Conservation (phyloP, 2,797 vertebrate species). For the Oceanodroma leucorhoa region DNA sequence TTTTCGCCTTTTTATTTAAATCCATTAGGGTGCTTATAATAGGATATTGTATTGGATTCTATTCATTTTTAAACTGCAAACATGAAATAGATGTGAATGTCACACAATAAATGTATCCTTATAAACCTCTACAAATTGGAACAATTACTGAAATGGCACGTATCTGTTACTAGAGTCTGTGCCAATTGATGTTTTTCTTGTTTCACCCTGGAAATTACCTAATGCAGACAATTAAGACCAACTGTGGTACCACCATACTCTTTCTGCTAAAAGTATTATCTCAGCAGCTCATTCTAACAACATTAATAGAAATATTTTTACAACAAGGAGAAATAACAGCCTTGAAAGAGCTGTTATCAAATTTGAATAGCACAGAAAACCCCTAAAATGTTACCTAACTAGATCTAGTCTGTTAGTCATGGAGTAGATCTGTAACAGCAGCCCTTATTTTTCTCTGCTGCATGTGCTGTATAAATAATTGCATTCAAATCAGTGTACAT, state of each 20-base stretch:
- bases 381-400: neutral
- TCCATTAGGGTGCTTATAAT: neutral
- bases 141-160: neutral
- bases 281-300: neutral
- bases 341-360: neutral
- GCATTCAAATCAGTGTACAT: neutral
- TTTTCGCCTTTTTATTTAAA: neutral
- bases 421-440: neutral
- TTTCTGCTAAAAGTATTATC: neutral
- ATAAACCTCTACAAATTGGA: neutral
- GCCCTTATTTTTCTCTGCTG: neutral
- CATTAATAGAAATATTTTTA: conserved; percentile 15
- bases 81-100: neutral
- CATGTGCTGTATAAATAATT: neutral
- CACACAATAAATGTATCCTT: neutral
- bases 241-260: neutral
- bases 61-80: conserved; percentile 24
- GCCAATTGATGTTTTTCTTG: neutral
- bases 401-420: neutral
- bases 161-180: neutral
- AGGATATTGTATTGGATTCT: neutral
- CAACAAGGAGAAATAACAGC: neutral
- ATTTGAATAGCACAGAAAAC: neutral
- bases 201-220: neutral
- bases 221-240: neutral